Evolutionary conservation across 2,113 vertebrate genomes (phyloP).

Genomic region (Daphoenositta chrysoptera): DNA sequence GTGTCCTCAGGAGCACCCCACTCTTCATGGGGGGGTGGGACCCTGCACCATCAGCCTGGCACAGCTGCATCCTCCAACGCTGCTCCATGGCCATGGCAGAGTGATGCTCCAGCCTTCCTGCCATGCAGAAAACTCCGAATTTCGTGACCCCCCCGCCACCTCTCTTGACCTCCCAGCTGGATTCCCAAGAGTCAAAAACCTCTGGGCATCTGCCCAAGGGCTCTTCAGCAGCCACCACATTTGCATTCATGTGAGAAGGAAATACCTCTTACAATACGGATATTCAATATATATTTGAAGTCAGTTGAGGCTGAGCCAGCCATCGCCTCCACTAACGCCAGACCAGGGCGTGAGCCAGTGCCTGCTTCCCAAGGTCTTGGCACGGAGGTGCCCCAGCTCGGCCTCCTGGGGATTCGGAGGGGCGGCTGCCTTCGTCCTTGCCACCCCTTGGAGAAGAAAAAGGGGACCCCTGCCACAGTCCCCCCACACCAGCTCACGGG

Average conservation of each 20-base stretch:
- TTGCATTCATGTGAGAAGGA: slow-evolving; percentile 31
- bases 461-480: background rate
- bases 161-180: background rate
- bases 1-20: background rate
- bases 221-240: background rate
- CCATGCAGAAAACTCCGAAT: fast-evolving
- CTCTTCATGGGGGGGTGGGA: background rate
- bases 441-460: background rate
- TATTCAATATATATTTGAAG: slow-evolving; percentile 71
- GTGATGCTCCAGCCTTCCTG: background rate
- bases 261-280: slow-evolving; percentile 53
- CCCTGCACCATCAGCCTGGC: background rate
- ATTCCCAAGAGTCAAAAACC: background rate
- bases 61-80: background rate
- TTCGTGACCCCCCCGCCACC: background rate
- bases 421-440: background rate
- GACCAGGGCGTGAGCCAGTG: background rate
- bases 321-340: background rate
- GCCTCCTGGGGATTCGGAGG: background rate
- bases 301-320: slow-evolving; percentile 54
- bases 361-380: background rate
- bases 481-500: slow-evolving; percentile 14
- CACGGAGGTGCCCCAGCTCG: fast-evolving
- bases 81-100: background rate
- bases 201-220: background rate